phyloP scores from a whole-genome alignment of 2,888 invertebrate genomes.

The Pseudeuparius sepicola region DNA sequence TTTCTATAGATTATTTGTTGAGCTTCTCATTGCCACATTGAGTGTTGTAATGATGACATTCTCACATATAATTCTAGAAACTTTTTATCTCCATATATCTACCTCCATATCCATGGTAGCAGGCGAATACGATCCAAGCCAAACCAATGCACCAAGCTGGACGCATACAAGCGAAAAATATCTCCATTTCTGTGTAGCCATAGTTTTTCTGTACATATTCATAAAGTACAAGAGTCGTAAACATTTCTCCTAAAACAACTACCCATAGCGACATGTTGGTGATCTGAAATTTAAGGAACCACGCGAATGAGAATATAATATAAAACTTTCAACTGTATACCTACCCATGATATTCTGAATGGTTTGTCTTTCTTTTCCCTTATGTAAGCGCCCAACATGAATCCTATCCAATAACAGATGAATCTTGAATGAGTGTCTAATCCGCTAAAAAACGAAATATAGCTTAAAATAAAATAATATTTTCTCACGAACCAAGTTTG shows the following conservation, averaged over 20 bases:
- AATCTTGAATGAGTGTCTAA: constrained; percentile 22
- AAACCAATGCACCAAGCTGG: background rate
- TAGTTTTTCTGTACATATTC: background rate
- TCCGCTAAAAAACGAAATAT: constrained; percentile 12
- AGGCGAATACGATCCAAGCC: background rate
- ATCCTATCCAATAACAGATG: constrained; percentile 20
- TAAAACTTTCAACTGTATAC: constrained; percentile 8
- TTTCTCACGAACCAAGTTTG: no score
- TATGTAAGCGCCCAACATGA: constrained; percentile 19
- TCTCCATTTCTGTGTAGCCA: background rate
- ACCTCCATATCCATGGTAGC: constrained; percentile 2
- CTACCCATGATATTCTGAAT: constrained; percentile 24
- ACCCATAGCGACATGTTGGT: background rate
- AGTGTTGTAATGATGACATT: no score
- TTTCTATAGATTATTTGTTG: no score
- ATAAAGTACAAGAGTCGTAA: background rate
- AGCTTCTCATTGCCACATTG: no score
- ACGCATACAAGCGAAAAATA: constrained; percentile 2
- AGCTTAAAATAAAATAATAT: no score
- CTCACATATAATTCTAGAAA: no score
- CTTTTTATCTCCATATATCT: no score
- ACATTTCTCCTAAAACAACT: background rate
- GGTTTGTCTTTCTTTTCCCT: constrained; percentile 15
- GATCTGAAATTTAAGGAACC: background rate
- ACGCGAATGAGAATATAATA: no score